Evolutionary conservation across 2,113 vertebrate genomes (phyloP).

Genomic region (Xenopus borealis): DNA sequence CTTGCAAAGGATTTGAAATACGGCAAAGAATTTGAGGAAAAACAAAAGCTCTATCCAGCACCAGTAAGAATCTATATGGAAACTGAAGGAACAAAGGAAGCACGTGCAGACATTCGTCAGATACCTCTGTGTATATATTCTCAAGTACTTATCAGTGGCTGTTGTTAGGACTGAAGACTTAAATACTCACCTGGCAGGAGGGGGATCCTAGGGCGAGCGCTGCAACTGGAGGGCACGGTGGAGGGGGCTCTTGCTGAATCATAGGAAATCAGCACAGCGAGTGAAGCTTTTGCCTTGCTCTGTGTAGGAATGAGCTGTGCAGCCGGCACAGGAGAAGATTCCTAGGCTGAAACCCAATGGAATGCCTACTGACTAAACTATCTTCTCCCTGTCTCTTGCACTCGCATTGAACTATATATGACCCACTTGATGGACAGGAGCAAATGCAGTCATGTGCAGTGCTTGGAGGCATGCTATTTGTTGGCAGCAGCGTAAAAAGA

Average conservation of each 20-base stretch:
- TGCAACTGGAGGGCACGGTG: background rate
- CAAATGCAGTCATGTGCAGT: constrained; percentile 80
- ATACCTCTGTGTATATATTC: background rate
- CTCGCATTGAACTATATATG: constrained; percentile 90
- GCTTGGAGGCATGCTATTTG: constrained; percentile 70
- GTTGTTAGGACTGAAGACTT: constrained; percentile 1
- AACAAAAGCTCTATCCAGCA: background rate
- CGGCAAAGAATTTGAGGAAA: background rate
- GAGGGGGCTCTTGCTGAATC: constrained; percentile 4
- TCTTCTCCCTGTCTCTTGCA: constrained; percentile 69
- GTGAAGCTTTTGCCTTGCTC: background rate
- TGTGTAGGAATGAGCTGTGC: constrained; percentile 22
- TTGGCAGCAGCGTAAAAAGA: constrained; percentile 53
- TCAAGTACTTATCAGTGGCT: background rate
- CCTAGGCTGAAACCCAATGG: constrained; percentile 1
- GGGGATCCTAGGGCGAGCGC: background rate
- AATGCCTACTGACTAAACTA: constrained; percentile 31
- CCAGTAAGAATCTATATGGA: background rate
- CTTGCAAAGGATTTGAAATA: background rate
- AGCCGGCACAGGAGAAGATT: background rate
- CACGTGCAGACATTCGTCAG: constrained; percentile 20
- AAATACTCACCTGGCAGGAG: constrained; percentile 35
- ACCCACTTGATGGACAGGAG: constrained; percentile 86
- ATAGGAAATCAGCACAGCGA: background rate
- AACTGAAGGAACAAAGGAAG: constrained; percentile 30